A percentile compares a stretch with the other conserved stretches of the same genome.
These are phyloP conservation scores for Campoletis raptor DNA, from an alignment of 2,888 invertebrate genomes.

Conservation along the genomic window DNA sequence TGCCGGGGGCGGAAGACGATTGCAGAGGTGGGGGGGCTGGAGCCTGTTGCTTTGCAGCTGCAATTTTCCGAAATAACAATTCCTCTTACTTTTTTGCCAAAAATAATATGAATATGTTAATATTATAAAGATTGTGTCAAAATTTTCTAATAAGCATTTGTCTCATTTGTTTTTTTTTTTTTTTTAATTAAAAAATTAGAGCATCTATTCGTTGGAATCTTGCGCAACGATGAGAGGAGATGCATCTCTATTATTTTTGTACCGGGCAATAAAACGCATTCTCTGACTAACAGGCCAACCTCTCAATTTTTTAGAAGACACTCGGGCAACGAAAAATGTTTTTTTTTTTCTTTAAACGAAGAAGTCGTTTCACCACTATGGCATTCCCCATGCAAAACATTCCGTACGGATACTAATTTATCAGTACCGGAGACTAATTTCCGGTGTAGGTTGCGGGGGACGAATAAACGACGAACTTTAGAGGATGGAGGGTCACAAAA, in stretches of 20 bases:
- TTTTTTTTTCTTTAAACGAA: not conserved
- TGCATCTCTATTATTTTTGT: conserved; percentile 20
- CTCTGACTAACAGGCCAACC: conserved; percentile 9
- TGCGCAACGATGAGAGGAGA: conserved; percentile 22
- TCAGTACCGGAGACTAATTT: conserved; percentile 11
- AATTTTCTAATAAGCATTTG: not conserved
- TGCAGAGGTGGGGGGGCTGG: conserved; percentile 83
- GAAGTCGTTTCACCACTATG: not conserved
- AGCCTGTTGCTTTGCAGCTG: conserved; percentile 84
- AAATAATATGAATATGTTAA: conserved; percentile 36
- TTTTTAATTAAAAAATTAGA: conserved; percentile 25
- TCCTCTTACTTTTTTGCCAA: conserved; percentile 61
- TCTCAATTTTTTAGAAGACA: not conserved
- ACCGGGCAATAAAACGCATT: conserved; percentile 38
- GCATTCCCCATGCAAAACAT: conserved; percentile 61
- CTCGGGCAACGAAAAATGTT: not conserved
- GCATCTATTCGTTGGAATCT: conserved; percentile 26
- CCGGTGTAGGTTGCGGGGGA: not conserved
- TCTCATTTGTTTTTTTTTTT: conserved; percentile 10
- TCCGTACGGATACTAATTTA: conserved; percentile 17
- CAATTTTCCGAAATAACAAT: conserved; percentile 77
- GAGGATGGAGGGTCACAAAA: not conserved
- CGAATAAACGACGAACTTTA: not conserved
- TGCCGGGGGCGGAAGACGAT: conserved; percentile 79
- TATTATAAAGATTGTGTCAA: not conserved